A percentile compares a stretch with the other conserved stretches of the same genome.
Conservation (phyloP, 2,113 vertebrate species). For the human (Homo sapiens) region DNA sequence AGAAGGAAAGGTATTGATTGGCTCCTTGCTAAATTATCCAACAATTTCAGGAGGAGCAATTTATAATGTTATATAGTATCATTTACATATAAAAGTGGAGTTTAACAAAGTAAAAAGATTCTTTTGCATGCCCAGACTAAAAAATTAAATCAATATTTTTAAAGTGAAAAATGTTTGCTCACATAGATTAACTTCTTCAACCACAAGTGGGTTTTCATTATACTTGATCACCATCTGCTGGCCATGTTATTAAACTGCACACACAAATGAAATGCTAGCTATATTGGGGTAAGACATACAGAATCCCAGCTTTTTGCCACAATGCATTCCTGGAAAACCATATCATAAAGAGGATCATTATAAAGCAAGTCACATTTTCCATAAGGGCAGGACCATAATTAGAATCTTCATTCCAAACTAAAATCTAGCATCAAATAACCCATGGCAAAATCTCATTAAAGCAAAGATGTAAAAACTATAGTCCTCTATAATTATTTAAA, state of each 20-base stretch:
- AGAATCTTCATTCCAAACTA: slow-evolving; percentile 37
- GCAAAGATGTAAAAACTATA: slow-evolving; percentile 53
- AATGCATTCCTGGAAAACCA: slow-evolving; percentile 60
- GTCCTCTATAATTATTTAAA: slow-evolving; percentile 42
- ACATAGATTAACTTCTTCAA: neutral
- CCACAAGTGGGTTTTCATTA: slow-evolving; percentile 13
- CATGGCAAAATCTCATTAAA: slow-evolving; percentile 54
- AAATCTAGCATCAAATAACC: slow-evolving; percentile 59
- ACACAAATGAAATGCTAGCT: neutral
- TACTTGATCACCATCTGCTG: slow-evolving; percentile 83
- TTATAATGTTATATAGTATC: neutral
- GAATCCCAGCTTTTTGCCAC: slow-evolving; percentile 40
- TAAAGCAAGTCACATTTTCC: slow-evolving; percentile 56
- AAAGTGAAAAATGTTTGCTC: slow-evolving; percentile 1
- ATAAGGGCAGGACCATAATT: slow-evolving; percentile 43
- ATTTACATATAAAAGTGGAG: neutral
- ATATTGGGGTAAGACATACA: neutral
- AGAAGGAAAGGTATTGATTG: neutral
- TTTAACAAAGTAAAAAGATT: neutral
- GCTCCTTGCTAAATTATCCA: neutral
- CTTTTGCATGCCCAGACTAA: neutral
- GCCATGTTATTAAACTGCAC: slow-evolving; percentile 55
- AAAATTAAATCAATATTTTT: slow-evolving; percentile 21
- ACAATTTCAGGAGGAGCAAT: neutral
- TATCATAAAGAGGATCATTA: slow-evolving; percentile 45